A percentile compares a stretch with the other conserved stretches of the same genome.
Conservation (phyloP, 2,888 invertebrate species). For the Temnothorax rugatulus region DNA sequence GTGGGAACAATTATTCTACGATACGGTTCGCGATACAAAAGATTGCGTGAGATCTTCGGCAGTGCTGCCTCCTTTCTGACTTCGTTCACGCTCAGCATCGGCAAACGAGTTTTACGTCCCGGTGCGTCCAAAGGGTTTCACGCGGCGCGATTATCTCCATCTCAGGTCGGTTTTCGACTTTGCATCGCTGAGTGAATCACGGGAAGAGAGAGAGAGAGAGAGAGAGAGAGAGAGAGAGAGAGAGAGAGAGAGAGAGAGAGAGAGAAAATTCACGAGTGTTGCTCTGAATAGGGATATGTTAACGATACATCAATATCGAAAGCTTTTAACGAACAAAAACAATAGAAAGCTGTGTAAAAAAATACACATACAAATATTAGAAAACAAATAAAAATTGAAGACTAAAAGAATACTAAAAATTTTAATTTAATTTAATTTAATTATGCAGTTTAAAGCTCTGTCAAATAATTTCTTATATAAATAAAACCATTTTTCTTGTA, state of each 20-base stretch:
- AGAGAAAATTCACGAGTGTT: background rate
- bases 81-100: slow-evolving; percentile 40
- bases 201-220: background rate
- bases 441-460: background rate
- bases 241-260: too few species aligned
- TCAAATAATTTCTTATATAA: slow-evolving; percentile 3
- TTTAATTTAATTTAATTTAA: background rate
- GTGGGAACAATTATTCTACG: slow-evolving; percentile 61
- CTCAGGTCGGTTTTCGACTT: slow-evolving; percentile 31
- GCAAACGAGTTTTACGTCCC: slow-evolving; percentile 44
- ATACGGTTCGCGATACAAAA: slow-evolving; percentile 45
- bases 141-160: slow-evolving; percentile 54
- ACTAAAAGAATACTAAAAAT: slow-evolving; percentile 11
- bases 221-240: background rate
- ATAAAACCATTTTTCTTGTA: background rate
- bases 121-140: slow-evolving; percentile 48
- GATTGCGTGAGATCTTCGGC: slow-evolving; percentile 52
- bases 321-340: background rate
- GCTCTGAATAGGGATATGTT: background rate
- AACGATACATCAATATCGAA: background rate
- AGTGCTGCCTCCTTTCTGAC: slow-evolving; percentile 40
- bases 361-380: background rate
- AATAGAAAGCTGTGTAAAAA: background rate
- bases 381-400: slow-evolving; percentile 7
- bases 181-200: slow-evolving; percentile 14